Conservation (phyloP, 2,113 vertebrate species). For the Scomber scombrus region DNA sequence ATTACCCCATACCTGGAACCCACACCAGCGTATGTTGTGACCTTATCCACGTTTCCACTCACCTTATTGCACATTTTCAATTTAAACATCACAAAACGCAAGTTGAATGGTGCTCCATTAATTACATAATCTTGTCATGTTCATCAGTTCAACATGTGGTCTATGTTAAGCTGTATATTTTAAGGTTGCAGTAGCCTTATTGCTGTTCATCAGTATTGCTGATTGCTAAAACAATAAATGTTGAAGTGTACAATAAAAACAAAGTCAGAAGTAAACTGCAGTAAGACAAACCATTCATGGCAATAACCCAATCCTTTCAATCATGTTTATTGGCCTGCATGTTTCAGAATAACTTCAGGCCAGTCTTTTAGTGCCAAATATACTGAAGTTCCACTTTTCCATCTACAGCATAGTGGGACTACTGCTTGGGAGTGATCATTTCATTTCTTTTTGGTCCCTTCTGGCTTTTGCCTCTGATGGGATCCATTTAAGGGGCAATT, state of each 20-base stretch:
- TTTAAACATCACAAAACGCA: not conserved
- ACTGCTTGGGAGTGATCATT: conserved; percentile 51
- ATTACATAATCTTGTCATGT: too few relatives aligned
- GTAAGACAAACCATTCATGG: conserved; percentile 4
- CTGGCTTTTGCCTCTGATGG: conserved; percentile 55
- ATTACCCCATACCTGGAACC: conserved; percentile 7
- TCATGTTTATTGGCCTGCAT: conserved; percentile 40
- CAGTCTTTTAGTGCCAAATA: conserved; percentile 32
- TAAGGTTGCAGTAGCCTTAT: not conserved
- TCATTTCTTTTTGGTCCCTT: conserved; percentile 47
- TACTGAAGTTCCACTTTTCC: conserved; percentile 32
- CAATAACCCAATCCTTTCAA: not conserved
- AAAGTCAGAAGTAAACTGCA: not conserved
- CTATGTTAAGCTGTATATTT: too few relatives aligned
- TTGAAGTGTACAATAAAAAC: not conserved
- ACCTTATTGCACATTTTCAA: not conserved
- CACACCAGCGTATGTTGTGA: not conserved
- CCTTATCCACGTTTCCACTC: not conserved
- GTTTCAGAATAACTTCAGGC: conserved; percentile 44
- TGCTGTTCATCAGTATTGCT: not conserved
- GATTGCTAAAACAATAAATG: conserved; percentile 12
- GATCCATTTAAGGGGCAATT: conserved; percentile 54
- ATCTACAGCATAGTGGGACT: not conserved
- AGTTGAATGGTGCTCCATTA: too few relatives aligned
- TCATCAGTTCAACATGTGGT: too few relatives aligned